Base-by-base conservation (phyloP, 2,888 invertebrate genomes). In the Perizoma affinitatum region DNA sequence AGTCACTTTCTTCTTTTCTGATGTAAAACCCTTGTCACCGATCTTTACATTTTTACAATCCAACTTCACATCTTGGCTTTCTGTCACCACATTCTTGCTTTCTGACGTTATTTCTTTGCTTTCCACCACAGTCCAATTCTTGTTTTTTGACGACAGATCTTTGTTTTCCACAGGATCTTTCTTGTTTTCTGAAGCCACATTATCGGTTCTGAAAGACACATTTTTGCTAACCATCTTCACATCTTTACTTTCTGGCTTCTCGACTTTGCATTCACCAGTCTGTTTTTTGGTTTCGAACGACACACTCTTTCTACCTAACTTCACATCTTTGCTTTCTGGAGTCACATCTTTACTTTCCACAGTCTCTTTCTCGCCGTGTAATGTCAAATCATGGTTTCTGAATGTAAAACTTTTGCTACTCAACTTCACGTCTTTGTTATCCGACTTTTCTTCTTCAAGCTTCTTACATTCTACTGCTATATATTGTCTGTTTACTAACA, bases 381-480 rank as follows among this genome's bases (percentile, higher is more conserved):
- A 6, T 6, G 22, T 38, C 38, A 36, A 5, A 38, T 22, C 45
- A 6, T 53, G 0, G 41, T 3, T 41, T 41, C n/a, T n/a, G 6
- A n/a, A 47, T 22, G 35, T 38, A 4, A 40, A 0, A 11, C 8
- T 38, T 6, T 45, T 1, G 6, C 11, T 35, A 38, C 11, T 40
- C 22, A 54, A 40, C 35, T 22, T 35, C 8, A 40, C 8, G 35
- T 51, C 7, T 6, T 50, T 40, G 4, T 35, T 35, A 50, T 6
- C 8, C 44, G 22, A 22, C 1, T 22, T 22, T 22, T 11, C 36
- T 54, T 60, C 54, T 54, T 54, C 54, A 51, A 44, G 35, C 44
- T 45, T 40, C 5, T 5, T 42, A 5, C 10, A 10, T 5, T 5
- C 10, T 5, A n/a, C 8, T 40, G 0, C 6, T 7, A 7, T 0